These are phyloP conservation scores for Pomacea canaliculata DNA, from an alignment of 2,888 invertebrate genomes.

Conservation along the genomic window DNA sequence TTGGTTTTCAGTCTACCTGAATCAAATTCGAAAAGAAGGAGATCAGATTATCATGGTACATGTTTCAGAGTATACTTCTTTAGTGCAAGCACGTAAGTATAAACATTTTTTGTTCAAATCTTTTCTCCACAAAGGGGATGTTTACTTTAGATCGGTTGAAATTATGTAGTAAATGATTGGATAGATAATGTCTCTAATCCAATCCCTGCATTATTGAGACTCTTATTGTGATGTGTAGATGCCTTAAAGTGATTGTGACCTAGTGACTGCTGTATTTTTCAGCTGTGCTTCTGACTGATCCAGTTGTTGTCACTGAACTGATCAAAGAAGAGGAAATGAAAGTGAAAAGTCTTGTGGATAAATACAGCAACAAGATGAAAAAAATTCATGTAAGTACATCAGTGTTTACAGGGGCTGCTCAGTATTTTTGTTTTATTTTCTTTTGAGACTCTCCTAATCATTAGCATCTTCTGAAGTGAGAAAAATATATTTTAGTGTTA, in stretches of 20 bases:
- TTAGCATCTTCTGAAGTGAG: neutral
- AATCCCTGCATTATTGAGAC: no score
- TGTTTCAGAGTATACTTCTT: conserved; percentile 39
- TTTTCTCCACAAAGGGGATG: neutral
- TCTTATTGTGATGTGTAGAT: no score
- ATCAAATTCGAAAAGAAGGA: conserved; percentile 27
- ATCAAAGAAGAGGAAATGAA: conserved; percentile 41
- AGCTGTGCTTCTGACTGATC: conserved; percentile 40
- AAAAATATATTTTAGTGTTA: no score
- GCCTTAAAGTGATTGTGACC: no score
- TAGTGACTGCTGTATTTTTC: neutral
- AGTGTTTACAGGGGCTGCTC: neutral
- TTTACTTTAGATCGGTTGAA: no score
- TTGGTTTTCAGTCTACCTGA: conserved; percentile 36
- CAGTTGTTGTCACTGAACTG: conserved; percentile 39
- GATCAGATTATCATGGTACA: conserved; percentile 41
- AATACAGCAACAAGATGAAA: conserved; percentile 42
- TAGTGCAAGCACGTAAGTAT: conserved; percentile 44
- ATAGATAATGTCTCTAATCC: no score
- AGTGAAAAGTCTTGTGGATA: conserved; percentile 37
- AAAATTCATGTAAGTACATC: conserved; percentile 33
- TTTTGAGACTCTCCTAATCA: neutral
- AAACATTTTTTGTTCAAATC: neutral
- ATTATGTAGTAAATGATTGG: no score
- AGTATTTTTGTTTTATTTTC: no score